phyloP scores from a whole-genome alignment of 2,113 vertebrate genomes.

The Melanerpes formicivorus region DNA sequence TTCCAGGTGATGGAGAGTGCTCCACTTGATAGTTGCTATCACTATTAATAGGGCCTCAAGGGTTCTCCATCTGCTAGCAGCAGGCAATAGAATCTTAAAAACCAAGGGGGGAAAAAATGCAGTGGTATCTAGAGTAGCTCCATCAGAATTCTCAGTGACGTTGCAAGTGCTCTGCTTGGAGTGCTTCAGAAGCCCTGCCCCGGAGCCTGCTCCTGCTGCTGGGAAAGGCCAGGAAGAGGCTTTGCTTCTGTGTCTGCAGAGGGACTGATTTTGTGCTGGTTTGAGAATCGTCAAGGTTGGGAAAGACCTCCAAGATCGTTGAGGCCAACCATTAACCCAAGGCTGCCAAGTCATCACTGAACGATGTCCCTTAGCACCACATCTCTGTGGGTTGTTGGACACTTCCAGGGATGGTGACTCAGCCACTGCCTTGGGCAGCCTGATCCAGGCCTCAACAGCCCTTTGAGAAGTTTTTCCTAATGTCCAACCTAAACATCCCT shows the following conservation, averaged over 20 bases:
- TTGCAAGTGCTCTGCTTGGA: background rate
- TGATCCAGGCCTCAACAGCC: no score
- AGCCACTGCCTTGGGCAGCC: no score
- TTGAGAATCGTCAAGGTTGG: background rate
- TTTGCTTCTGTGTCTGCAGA: rapidly evolving
- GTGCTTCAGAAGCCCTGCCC: background rate
- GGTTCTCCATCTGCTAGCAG: background rate
- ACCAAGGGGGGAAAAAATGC: background rate
- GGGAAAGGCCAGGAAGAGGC: background rate
- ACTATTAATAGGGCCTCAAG: background rate
- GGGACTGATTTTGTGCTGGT: background rate
- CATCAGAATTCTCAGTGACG: background rate
- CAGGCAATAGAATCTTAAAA: background rate
- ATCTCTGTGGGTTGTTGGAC: no score
- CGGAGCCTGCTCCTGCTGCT: background rate
- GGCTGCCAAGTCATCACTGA: no score
- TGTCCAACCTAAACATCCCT: no score
- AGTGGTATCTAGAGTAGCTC: background rate
- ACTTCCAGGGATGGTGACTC: no score
- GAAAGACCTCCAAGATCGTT: no score
- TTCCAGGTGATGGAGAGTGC: background rate
- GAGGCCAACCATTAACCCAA: no score
- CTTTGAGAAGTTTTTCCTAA: no score
- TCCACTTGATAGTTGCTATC: background rate
- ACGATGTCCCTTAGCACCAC: no score